Base-by-base conservation (phyloP, 2,797 vertebrate species). In the Petrocephalus schoutedeni region DNA sequence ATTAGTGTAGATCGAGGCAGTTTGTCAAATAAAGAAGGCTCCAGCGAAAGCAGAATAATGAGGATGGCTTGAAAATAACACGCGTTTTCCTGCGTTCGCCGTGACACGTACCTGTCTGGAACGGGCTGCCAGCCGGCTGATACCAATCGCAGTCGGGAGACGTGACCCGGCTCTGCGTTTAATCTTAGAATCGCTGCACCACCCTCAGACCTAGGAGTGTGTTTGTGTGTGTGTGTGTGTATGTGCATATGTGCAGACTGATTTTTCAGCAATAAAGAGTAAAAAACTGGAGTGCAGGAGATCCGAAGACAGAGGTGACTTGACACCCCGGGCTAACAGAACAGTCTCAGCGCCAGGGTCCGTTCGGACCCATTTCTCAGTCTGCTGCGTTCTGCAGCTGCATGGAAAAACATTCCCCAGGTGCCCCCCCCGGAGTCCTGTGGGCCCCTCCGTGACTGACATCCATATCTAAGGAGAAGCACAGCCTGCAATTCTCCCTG, bases 361-460 rank as follows among this genome's bases (percentile, higher is more conserved):
- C 93, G 93, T 93, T 94, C 93, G 91, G 92, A 89, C 91, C 92
- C 91, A 89, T 89, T 92, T 91, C 89, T 90, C 87, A 91, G 91
- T 93, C 93, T 91, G 94, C 92, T 94, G 94, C 92, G 89, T 90
- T 90, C 93, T 93, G 94, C 92, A 90, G 92, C 91, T 91, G 89
- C 74, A 91, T 93, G 92, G 93, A 92, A 94, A 93, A 94, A 94
- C 91, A 94, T 3, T 94, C 93, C 94, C 93, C 94, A 94, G 94
- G 94, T 95, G 93, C 94, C 95, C 94, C 93, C 93, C 93, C 94
- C 90, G 91, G 90, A 94, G n/a, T 92, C 91, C 89, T 88, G 91
- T 89, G 45, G 61, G 88, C 91, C 36, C 45, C 36, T 61, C n/a
- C 16, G 6, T n/a, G 36, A 23, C 19, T n/a, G 71, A 32, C 51